phyloP scores from a whole-genome alignment of 1,140 invertebrate species.

The Coenobita brevimanus region DNA sequence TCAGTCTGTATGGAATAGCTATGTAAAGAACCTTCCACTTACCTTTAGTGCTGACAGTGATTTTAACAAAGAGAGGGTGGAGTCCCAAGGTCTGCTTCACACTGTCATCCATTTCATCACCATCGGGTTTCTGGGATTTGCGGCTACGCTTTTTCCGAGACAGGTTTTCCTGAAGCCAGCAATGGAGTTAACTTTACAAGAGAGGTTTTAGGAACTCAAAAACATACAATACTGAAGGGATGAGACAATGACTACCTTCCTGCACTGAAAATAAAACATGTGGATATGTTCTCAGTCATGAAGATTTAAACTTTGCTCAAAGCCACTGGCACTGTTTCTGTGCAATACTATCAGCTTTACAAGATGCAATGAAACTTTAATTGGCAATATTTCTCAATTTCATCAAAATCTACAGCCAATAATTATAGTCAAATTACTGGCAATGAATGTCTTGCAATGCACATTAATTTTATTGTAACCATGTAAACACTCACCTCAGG shows the following conservation, averaged over 20 bases:
- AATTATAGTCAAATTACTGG: too few species aligned
- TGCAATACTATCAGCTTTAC: too few species aligned
- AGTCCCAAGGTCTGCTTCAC: slow-evolving; percentile 81
- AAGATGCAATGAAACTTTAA: too few species aligned
- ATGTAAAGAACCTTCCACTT: slow-evolving; percentile 2
- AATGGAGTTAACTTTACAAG: background rate
- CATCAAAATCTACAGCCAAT: too few species aligned
- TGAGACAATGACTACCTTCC: too few species aligned
- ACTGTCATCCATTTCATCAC: slow-evolving; percentile 79
- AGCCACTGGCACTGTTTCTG: too few species aligned
- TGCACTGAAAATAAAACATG: too few species aligned
- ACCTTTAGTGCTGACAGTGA: slow-evolving; percentile 79
- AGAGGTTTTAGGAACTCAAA: background rate
- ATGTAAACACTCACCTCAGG: slow-evolving; percentile 62
- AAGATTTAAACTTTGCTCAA: too few species aligned
- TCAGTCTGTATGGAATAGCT: background rate
- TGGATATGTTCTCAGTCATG: too few species aligned
- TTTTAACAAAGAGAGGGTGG: slow-evolving; percentile 82
- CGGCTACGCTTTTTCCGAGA: slow-evolving; percentile 61
- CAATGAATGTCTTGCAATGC: too few species aligned
- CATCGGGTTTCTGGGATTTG: slow-evolving; percentile 72
- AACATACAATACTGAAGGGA: background rate
- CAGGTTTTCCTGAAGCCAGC: slow-evolving; percentile 36
- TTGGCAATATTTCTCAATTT: too few species aligned
- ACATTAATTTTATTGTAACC: too few species aligned